Percentiles rank a stretch among this genome's conserved stretches.
Evolutionary conservation across 2,113 vertebrate genomes (phyloP).

Genomic region (western clawed frog (Xenopus tropicalis)): DNA sequence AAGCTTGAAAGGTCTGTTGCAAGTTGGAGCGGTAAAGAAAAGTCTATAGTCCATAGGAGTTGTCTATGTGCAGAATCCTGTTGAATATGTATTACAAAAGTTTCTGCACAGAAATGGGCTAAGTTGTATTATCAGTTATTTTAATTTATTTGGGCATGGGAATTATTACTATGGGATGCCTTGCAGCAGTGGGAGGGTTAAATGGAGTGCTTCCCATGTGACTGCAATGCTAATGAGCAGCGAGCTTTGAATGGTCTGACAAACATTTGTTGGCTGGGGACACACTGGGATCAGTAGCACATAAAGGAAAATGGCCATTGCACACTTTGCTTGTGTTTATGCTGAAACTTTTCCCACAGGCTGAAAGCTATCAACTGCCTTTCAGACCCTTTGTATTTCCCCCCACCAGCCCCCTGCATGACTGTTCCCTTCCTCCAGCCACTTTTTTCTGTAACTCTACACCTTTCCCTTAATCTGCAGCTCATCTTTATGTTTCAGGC

Average conservation of each 20-base stretch:
- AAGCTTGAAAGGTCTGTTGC: no score
- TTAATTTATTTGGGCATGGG: no score
- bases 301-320: neutral
- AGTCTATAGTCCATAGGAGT: no score
- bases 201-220: constrained; percentile 10
- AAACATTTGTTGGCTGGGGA: neutral
- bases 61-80: no score
- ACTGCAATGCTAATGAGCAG: neutral
- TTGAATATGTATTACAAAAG: no score
- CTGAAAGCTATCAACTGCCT: constrained; percentile 18
- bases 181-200: neutral
- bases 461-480: constrained; percentile 25
- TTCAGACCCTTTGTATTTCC: constrained; percentile 12
- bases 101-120: no score
- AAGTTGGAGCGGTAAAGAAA: no score
- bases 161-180: no score
- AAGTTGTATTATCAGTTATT: no score
- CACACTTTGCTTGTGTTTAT: constrained; percentile 16
- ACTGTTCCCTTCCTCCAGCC: constrained; percentile 17
- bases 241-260: neutral
- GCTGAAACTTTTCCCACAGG: constrained; percentile 34
- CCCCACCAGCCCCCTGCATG: constrained; percentile 21
- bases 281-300: constrained; percentile 4
- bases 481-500: constrained; percentile 30
- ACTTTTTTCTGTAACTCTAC: constrained; percentile 34